Base-by-base conservation (phyloP, 2,888 invertebrate species). In the Agapetus fuscipes region DNA sequence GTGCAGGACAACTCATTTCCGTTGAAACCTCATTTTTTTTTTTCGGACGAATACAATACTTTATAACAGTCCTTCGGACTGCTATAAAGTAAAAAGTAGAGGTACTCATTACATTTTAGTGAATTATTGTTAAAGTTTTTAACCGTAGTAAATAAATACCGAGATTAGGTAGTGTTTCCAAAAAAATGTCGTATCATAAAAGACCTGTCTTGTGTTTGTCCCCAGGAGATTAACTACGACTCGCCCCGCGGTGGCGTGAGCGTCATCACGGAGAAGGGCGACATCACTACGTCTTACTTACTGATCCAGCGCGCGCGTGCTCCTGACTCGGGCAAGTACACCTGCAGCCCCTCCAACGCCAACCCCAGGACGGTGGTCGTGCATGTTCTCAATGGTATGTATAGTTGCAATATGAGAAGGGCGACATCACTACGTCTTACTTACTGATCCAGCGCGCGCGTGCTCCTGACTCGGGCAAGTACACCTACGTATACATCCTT, bases 181-280 rank as follows among this genome's bases (percentile, higher is more conserved):
- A n/a, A n/a, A n/a, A n/a, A n/a, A n/a, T n/a, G n/a, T n/a, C n/a
- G n/a, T n/a, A n/a, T n/a, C n/a, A n/a, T n/a, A n/a, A n/a, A n/a
- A n/a, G n/a, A n/a, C n/a, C n/a, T n/a, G n/a, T n/a, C n/a, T n/a
- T 33, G 17, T 33, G 16, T 16, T 20, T 20, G 4, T 20, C 9
- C 20, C 9, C 64, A 81, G 80, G 80, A 81, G 62, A 82, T 83
- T 53, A 83, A 80, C 62, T 83, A 83, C 62, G 82, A 83, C 61
- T 80, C 81, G 37, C 78, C 81, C n/a, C 65, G 82, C 49, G 82
- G 82, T 30, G 82, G 82, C 30, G 81, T 83, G 37, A 78, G 78
- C 51, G 81, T 83, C 39, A 80, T 82, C 56, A 82, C 82, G 41
- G 82, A 82, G 61, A 83, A 82, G 56, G 80, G 81, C 44, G 80